Percentiles rank a stretch among this genome's conserved stretches.
phyloP scores from a whole-genome alignment of 2,888 invertebrate genomes.

The Galerucella pusilla region DNA sequence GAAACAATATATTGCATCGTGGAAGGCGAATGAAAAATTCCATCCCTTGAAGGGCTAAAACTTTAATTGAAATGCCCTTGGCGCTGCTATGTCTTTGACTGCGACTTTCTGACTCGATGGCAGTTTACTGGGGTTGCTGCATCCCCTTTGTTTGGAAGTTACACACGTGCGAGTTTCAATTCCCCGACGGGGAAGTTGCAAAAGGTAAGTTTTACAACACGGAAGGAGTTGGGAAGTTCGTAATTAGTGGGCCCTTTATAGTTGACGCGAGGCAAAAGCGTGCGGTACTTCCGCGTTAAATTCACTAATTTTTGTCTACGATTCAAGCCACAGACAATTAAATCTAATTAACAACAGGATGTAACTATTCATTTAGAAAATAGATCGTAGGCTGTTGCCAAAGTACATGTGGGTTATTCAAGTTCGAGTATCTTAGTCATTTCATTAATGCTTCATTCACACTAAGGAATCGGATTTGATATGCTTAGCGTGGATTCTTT shows the following conservation, averaged over 20 bases:
- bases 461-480: too few relatives aligned
- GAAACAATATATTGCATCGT: conserved; percentile 45
- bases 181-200: conserved; percentile 37
- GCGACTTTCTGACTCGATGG: conserved; percentile 35
- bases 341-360: conserved; percentile 21
- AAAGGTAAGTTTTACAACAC: conserved; percentile 43
- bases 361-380: background rate
- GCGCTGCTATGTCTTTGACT: conserved; percentile 58
- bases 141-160: conserved; percentile 40
- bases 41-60: conserved; percentile 52
- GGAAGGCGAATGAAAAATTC: conserved; percentile 54
- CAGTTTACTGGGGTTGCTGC: conserved; percentile 36
- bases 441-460: too few relatives aligned
- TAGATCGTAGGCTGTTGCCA: background rate
- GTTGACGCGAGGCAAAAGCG: conserved; percentile 13
- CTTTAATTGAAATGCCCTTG: conserved; percentile 60
- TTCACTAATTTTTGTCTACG: conserved; percentile 27
- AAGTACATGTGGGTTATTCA: background rate
- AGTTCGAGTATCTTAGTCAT: background rate
- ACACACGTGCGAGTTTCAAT: conserved; percentile 42
- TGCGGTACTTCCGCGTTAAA: conserved; percentile 4
- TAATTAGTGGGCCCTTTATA: conserved; percentile 35
- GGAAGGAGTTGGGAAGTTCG: conserved; percentile 33
- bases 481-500: too few relatives aligned
- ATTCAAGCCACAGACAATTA: conserved; percentile 23